Conservation (phyloP, 2,113 vertebrate genomes). For the Acrocephalus kingi region DNA sequence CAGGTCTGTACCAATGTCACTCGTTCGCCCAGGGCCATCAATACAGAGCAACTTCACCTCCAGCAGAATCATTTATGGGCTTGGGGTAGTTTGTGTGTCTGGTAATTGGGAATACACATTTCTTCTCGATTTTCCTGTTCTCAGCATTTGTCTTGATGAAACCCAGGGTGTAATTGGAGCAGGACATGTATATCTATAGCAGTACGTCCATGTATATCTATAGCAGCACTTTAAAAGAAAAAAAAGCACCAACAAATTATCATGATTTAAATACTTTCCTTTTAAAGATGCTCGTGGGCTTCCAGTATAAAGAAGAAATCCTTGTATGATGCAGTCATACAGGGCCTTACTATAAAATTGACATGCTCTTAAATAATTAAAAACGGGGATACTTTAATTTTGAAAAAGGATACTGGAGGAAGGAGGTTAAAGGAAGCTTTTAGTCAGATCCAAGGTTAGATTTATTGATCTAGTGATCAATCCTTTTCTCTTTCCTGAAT, state of each 20-base stretch:
- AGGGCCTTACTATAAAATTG: conserved; percentile 59
- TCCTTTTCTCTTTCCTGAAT: conserved; percentile 77
- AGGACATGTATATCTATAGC: neutral
- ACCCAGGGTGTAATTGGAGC: neutral
- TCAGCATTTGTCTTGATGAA: neutral
- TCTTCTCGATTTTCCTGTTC: neutral
- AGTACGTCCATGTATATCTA: neutral
- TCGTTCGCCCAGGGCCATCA: neutral
- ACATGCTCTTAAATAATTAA: conserved; percentile 78
- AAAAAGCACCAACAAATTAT: neutral
- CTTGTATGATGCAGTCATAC: conserved; percentile 43
- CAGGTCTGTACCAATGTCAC: neutral
- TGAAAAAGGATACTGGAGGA: conserved; percentile 74
- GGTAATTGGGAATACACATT: neutral
- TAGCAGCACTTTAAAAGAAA: neutral
- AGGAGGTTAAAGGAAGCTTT: conserved; percentile 81
- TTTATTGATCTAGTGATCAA: conserved; percentile 86
- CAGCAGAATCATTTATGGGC: neutral
- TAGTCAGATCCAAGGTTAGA: conserved; percentile 78
- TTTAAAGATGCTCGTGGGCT: conserved; percentile 6
- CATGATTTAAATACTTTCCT: neutral
- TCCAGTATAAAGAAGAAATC: conserved; percentile 12
- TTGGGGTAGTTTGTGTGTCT: neutral
- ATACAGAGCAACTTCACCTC: neutral
- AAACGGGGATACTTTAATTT: conserved; percentile 72